Evolutionary conservation across 2,888 invertebrate genomes (phyloP).

Genomic region (Pecten maximus): DNA sequence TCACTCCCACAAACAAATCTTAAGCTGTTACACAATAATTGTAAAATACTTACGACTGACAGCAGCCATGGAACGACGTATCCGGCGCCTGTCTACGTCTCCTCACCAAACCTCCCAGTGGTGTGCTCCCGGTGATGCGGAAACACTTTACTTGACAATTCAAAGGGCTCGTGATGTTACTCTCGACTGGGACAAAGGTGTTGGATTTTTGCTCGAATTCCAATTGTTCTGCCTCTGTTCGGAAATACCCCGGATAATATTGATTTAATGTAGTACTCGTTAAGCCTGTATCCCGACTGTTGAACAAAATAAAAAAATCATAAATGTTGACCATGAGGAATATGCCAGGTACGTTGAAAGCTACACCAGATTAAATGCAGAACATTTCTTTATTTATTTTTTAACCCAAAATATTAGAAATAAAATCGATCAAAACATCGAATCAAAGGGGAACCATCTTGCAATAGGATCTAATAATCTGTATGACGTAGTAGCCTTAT

Average conservation of each 20-base stretch:
- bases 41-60: neutral
- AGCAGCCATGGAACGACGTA: neutral
- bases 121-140: neutral
- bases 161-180: neutral
- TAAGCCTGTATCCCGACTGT: neutral
- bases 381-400: no score
- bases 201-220: neutral
- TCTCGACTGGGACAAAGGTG: neutral
- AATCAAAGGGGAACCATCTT: no score
- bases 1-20: no score
- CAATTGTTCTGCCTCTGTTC: neutral
- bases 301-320: neutral
- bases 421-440: no score
- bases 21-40: no score
- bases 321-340: no score
- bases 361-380: no score
- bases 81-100: neutral
- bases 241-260: neutral
- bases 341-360: no score
- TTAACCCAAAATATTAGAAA: no score
- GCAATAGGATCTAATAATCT: no score
- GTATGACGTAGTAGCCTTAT: no score
- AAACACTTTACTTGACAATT: neutral
- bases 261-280: neutral
- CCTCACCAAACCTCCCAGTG: neutral